Conservation (phyloP, 1,140 invertebrate genomes). For the Metaphire vulgaris region DNA sequence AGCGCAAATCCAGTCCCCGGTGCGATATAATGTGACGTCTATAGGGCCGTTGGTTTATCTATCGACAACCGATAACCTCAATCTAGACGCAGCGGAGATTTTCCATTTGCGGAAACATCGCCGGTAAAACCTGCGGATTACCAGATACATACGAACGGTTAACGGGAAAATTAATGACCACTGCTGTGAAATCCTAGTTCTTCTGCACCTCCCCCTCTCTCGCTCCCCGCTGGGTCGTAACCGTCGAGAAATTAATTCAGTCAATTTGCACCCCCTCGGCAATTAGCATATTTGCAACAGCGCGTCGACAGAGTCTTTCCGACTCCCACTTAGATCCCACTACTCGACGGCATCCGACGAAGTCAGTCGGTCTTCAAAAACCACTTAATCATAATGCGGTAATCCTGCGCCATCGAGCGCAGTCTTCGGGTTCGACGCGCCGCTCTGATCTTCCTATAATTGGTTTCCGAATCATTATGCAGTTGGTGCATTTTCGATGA, state of each 20-base stretch:
- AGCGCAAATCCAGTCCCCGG: too few relatives aligned
- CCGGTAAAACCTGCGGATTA: too few relatives aligned
- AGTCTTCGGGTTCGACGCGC: background rate
- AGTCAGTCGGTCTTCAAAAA: background rate
- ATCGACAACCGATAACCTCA: too few relatives aligned
- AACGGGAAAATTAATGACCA: too few relatives aligned
- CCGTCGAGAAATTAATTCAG: slow-evolving; percentile 3
- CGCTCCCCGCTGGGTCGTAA: background rate
- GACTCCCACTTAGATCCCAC: background rate
- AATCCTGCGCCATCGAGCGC: background rate
- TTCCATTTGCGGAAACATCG: too few relatives aligned
- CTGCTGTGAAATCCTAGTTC: too few relatives aligned
- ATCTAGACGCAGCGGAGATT: too few relatives aligned
- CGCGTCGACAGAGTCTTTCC: background rate
- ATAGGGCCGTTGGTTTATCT: too few relatives aligned
- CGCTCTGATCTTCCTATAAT: background rate
- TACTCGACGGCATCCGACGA: background rate
- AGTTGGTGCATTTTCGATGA: background rate
- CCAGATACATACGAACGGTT: too few relatives aligned
- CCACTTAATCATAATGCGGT: background rate
- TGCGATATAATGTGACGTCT: too few relatives aligned
- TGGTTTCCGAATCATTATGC: background rate
- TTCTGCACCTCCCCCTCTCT: too few relatives aligned
- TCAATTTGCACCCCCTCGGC: background rate
- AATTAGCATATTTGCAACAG: background rate